These are phyloP conservation scores for Axea sp. DNA, from an alignment of 2,888 invertebrate genomes.

Conservation along the genomic window DNA sequence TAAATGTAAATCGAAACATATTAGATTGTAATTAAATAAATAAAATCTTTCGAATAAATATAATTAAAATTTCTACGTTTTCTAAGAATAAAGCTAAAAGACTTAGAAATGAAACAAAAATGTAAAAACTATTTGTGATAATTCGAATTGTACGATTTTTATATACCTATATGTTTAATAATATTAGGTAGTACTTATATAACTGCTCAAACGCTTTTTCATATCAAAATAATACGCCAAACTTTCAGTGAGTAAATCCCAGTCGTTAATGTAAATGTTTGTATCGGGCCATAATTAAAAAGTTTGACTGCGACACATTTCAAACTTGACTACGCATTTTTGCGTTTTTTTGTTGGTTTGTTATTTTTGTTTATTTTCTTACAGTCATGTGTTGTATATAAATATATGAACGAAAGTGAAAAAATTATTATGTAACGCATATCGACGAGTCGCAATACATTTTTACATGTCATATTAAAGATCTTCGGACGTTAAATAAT, in stretches of 20 bases:
- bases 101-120: conserved; percentile 1
- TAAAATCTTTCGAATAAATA: background rate
- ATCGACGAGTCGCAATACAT: conserved; percentile 51
- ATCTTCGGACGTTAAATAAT: conserved; percentile 60
- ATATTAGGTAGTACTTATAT: conserved; percentile 12
- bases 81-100: background rate
- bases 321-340: conserved; percentile 45
- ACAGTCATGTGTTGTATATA: conserved; percentile 48
- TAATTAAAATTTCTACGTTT: conserved; percentile 5
- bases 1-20: conserved; percentile 16
- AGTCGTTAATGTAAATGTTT: conserved; percentile 30
- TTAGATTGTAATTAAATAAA: conserved; percentile 18
- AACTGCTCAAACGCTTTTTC: conserved; percentile 26
- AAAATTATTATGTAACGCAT: conserved; percentile 38
- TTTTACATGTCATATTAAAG: conserved; percentile 47
- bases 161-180: conserved; percentile 34
- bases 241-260: conserved; percentile 25
- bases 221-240: conserved; percentile 8
- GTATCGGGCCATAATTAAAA: conserved; percentile 26
- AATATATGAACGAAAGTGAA: conserved; percentile 31
- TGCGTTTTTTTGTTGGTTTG: conserved; percentile 22
- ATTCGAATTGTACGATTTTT: conserved; percentile 17
- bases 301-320: conserved; percentile 36
- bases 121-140: conserved; percentile 40
- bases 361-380: no score